These are phyloP conservation scores for Coreoperca whiteheadi DNA, from an alignment of 2,113 vertebrate species.

Conservation along the genomic window DNA sequence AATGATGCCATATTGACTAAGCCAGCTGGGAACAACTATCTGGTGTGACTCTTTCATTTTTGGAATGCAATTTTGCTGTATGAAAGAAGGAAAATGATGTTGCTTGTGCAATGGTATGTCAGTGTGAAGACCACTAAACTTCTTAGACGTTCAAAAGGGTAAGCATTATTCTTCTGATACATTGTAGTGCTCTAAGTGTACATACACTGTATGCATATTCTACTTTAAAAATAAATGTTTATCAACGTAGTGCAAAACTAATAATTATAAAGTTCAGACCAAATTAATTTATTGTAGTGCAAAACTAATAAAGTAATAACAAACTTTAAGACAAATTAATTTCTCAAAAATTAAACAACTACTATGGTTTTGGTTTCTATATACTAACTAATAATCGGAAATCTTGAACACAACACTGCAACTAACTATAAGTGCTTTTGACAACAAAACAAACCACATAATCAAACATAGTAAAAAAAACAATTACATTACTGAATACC, in stretches of 20 bases:
- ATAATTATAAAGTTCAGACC: not conserved
- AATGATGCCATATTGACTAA: not conserved
- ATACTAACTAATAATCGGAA: not conserved
- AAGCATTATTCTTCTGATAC: not conserved
- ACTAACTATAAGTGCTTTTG: not conserved
- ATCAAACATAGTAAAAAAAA: constrained; percentile 10
- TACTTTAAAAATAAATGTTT: constrained; percentile 19
- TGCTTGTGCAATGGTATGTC: not conserved
- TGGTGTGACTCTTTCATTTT: not conserved
- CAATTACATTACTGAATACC: constrained; percentile 1
- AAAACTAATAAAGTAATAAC: constrained; percentile 24
- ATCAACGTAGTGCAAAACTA: constrained; percentile 31
- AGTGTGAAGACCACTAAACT: constrained; percentile 4
- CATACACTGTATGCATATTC: constrained; percentile 25
- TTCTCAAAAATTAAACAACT: not conserved
- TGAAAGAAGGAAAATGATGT: not conserved
- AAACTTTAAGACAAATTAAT: too few relatives aligned
- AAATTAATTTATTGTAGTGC: constrained; percentile 6
- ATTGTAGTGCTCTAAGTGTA: constrained; percentile 11
- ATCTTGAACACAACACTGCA: constrained; percentile 13
- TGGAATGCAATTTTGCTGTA: not conserved
- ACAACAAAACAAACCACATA: constrained; percentile 30
- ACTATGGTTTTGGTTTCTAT: constrained; percentile 11
- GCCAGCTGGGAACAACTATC: not conserved
- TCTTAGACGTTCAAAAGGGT: not conserved